Evolutionary conservation across 2,113 vertebrate genomes (phyloP).

Genomic region (Ammodytes dubius): DNA sequence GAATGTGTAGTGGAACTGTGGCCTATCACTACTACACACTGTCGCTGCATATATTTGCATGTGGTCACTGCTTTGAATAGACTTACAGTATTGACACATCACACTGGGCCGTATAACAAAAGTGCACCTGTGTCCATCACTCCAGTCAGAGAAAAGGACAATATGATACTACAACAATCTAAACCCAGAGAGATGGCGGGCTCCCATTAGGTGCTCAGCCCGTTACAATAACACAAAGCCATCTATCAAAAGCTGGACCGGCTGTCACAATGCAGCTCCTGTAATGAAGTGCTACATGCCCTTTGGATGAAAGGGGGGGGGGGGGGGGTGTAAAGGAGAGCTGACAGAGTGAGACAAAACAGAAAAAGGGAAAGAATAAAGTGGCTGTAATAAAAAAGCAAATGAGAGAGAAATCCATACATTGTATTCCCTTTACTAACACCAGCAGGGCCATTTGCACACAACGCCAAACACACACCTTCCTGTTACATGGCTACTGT

Average conservation of each 20-base stretch:
- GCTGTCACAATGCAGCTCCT: slow-evolving; percentile 56
- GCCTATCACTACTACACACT: not conserved
- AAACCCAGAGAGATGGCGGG: slow-evolving; percentile 29
- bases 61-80: not conserved
- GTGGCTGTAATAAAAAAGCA: not conserved
- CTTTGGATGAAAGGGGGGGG: slow-evolving; percentile 10
- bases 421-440: slow-evolving; percentile 24
- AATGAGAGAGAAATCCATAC: slow-evolving; percentile 28
- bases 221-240: slow-evolving; percentile 50
- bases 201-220: slow-evolving; percentile 32
- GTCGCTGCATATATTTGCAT: not conserved
- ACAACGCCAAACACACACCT: slow-evolving; percentile 5
- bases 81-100: not conserved
- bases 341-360: slow-evolving; percentile 15
- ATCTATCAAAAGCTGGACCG: slow-evolving; percentile 58
- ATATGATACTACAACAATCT: slow-evolving; percentile 19
- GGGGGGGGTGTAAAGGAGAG: slow-evolving; percentile 4
- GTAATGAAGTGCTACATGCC: slow-evolving; percentile 67
- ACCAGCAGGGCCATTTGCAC: slow-evolving; percentile 20
- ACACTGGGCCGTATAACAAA: not conserved
- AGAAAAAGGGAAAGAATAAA: not conserved
- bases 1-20: not conserved
- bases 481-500: not conserved
- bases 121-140: not conserved
- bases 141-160: slow-evolving; percentile 12